Conservation (phyloP, 2,888 invertebrate genomes). For the Eristalis arbustorum region DNA sequence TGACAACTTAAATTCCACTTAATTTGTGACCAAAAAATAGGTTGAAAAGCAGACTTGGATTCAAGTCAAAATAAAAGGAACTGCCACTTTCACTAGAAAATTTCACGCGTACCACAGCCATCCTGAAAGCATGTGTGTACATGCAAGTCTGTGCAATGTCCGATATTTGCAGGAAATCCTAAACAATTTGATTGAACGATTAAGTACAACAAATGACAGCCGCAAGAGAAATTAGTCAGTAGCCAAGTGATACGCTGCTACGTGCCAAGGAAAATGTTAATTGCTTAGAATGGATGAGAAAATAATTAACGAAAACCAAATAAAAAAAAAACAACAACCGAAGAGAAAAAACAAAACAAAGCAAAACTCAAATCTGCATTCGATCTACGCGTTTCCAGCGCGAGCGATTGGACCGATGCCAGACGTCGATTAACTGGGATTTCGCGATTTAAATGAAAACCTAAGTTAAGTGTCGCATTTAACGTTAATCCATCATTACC, state of each 20-base stretch:
- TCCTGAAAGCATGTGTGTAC: not conserved
- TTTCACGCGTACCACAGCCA: not conserved
- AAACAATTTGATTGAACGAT: constrained; percentile 48
- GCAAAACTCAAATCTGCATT: constrained; percentile 15
- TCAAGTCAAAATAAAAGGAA: not conserved
- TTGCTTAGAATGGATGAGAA: constrained; percentile 53
- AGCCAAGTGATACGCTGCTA: constrained; percentile 32
- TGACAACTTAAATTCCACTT: no score
- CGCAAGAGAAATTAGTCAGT: constrained; percentile 45
- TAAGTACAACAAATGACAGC: constrained; percentile 42
- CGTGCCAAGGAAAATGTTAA: constrained; percentile 52
- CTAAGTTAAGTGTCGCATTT: constrained; percentile 46
- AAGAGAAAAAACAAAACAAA: not conserved
- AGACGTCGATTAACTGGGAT: constrained; percentile 23
- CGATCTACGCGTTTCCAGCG: constrained; percentile 34
- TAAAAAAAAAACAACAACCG: not conserved
- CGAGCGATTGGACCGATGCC: constrained; percentile 52
- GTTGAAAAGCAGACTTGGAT: not conserved
- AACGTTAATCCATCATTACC: constrained; percentile 55
- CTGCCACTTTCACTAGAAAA: not conserved
- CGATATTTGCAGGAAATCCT: not conserved
- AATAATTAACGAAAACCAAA: constrained; percentile 39
- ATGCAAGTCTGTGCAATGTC: not conserved
- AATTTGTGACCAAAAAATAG: not conserved
- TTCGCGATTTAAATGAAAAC: constrained; percentile 55